Evolutionary conservation across 1,140 invertebrate genomes (phyloP), one percentile per base, ranked within the genome.

Genomic region (Drosophila sp.): DNA sequence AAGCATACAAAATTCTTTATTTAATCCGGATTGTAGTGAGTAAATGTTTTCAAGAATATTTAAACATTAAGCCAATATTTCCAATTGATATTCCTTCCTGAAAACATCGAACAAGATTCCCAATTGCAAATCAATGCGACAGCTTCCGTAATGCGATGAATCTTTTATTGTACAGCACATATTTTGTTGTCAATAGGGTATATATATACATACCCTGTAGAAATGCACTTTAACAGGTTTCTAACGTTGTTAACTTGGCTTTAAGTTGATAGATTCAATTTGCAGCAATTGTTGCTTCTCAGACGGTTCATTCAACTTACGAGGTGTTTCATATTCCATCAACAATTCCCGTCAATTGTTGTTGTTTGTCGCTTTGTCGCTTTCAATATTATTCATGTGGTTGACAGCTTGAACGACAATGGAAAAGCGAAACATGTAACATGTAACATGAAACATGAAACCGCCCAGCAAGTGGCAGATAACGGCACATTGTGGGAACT

Each of bases 71-170:
- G 18, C 7, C 14, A 16, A n/a, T 7, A 40, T 40, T 38, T 45
- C 11, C 40, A 73, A 46, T 40, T 7, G 34, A 56, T 56, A 56
- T 50, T 21, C 14, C 61, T 59, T 62, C 41, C 63, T 59, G 67
- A 41, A 53, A 29, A 36, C 41, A 65, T 40, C 32, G 36, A 66
- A 45, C 46, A 63, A 67, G 62, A 36, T 56, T 72, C 77, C 82
- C 72, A 61, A 75, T 78, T 61, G 71, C 66, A 78, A 87, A 87
- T 87, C 83, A 73, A 54, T 21, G 38, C 66, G 64, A 67, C 67
- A 82, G 82, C 61, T 89, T 86, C 83, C 82, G 82, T 86, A 87
- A 86, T 87, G 72, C 82, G 81, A 86, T 86, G 81, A 87, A 82
- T 82, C 54, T 79, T 86, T 70, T 72, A 79, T 87, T 82, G 79